Base-by-base conservation (phyloP, 2,888 invertebrate species). In the Cerastis leucographa region DNA sequence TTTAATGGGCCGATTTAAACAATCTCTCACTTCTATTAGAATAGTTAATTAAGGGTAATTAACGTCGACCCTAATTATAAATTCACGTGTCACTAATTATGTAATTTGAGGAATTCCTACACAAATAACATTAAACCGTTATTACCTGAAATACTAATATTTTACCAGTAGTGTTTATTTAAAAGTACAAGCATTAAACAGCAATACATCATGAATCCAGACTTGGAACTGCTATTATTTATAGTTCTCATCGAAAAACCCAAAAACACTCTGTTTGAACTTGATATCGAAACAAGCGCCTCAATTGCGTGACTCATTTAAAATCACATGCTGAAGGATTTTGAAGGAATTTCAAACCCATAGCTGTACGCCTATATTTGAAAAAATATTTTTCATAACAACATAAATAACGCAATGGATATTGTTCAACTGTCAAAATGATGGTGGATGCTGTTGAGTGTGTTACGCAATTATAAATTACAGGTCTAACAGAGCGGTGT, bases 1-100 rank as follows among this genome's bases (percentile, higher is more conserved):
- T 51, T 51, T 42, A 61, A 14, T 71, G 1, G 22, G 35, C 22
- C n/a, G 3, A 46, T 54, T 29, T 2, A 42, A 80, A 49, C 17
- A n/a, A n/a, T 54, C n/a, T 7, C 19, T 78, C 42, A 67, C 19
- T 42, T 59, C 14, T 19, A 42, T 29, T 29, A 62, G 25, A 17
- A 35, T 17, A 35, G 42, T 17, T 51, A 77, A 80, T 42, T 42
- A 64, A 7, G 35, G 70, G 25, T 78, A 35, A 76, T 78, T 64
- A 65, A 56, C 29, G n/a, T 42, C n/a, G 6, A 56, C 1, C 17
- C 40, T 49, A 25, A 64, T 75, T 56, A 66, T 56, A 70, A 51
- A 44, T 66, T 71, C 22, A 46, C 29, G 42, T 29, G 35, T 22
- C 19, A 22, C 8, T 3, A 46, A 29, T n/a, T 29, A 68, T 25